Percentiles rank a stretch among this genome's conserved stretches.
Conservation (phyloP, 2,888 invertebrate species). For the Drosophila prolongata region DNA sequence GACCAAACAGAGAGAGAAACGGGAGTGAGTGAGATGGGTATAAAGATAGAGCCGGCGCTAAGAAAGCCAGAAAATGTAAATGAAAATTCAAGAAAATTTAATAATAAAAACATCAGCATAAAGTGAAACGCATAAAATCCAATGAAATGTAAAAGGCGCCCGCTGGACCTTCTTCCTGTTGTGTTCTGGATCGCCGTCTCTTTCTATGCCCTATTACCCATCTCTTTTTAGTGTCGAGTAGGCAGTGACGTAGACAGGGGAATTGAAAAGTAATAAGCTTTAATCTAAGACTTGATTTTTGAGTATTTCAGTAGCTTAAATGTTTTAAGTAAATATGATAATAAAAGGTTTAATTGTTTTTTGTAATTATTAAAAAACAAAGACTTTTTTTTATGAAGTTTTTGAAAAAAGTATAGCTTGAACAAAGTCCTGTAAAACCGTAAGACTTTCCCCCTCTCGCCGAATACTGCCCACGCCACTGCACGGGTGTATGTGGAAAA, state of each 20-base stretch:
- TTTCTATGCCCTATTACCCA: neutral
- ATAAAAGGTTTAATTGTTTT: too few relatives aligned
- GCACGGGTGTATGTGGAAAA: constrained; percentile 60
- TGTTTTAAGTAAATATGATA: too few relatives aligned
- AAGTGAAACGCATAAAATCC: constrained; percentile 80
- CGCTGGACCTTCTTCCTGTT: constrained; percentile 58
- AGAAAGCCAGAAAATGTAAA: constrained; percentile 61
- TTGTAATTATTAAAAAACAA: too few relatives aligned
- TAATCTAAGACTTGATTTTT: too few relatives aligned
- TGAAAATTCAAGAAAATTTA: constrained; percentile 79
- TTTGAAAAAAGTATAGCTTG: neutral
- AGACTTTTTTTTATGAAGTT: too few relatives aligned
- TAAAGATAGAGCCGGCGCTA: constrained; percentile 12
- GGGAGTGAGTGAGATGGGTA: neutral
- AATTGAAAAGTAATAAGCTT: too few relatives aligned
- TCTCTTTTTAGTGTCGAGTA: neutral
- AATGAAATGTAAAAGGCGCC: constrained; percentile 76
- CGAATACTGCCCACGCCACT: neutral
- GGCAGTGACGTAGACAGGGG: neutral
- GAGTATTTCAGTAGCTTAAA: too few relatives aligned
- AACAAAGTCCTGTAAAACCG: neutral
- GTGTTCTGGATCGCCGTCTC: constrained; percentile 15
- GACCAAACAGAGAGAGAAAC: constrained; percentile 21
- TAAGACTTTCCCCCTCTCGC: too few relatives aligned
- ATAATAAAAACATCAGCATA: constrained; percentile 81